phyloP scores from a whole-genome alignment of 2,797 vertebrate species.

The Chrysolophus pictus region DNA sequence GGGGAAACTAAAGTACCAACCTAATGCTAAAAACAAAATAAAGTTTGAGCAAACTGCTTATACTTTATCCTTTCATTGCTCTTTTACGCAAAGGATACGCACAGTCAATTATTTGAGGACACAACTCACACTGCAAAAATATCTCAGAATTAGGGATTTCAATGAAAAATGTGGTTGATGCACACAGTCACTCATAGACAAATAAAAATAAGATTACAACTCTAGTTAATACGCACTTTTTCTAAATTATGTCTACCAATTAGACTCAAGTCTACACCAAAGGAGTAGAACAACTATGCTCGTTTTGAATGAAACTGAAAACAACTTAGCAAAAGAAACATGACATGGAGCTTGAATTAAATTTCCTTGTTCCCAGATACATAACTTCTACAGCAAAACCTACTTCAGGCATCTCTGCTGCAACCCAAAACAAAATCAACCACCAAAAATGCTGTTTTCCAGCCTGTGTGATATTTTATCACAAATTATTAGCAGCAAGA shows the following conservation, averaged over 20 bases:
- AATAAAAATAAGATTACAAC: background rate
- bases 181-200: background rate
- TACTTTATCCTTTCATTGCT: background rate
- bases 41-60: background rate
- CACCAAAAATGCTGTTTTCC: background rate
- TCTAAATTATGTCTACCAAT: background rate
- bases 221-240: background rate
- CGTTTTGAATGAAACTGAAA: background rate
- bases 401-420: background rate
- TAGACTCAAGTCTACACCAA: background rate
- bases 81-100: background rate
- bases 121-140: fast-evolving
- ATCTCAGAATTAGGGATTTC: background rate
- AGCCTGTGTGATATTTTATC: background rate
- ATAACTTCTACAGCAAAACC: background rate
- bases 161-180: background rate
- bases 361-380: background rate
- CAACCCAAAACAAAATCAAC: background rate
- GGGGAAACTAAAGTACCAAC: background rate
- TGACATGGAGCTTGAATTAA: background rate
- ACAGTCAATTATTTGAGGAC: background rate
- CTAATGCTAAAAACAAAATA: background rate
- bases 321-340: background rate
- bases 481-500: background rate
- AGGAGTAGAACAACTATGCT: background rate